phyloP scores from a whole-genome alignment of 64 coral and sea anemone species.

The Stichodactyla mertensii region DNA sequence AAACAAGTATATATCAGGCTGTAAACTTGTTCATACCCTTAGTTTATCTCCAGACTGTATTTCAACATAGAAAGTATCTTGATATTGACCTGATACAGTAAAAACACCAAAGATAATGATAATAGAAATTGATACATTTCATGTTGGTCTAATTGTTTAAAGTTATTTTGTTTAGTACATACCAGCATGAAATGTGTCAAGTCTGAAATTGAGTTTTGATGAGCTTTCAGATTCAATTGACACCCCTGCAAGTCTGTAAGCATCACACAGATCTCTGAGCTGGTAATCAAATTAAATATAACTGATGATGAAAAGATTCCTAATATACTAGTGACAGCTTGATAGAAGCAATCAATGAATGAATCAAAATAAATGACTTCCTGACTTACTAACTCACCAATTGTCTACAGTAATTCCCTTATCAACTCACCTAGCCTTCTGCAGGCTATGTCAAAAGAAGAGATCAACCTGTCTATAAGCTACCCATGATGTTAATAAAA shows the following conservation, averaged over 20 bases:
- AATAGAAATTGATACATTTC: no score
- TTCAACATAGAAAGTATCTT: neutral
- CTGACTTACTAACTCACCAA: no score
- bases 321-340: neutral
- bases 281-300: neutral
- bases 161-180: neutral
- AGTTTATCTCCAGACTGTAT: neutral
- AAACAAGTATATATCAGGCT: no score
- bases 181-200: neutral
- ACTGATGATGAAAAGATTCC: neutral
- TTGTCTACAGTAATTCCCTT: no score
- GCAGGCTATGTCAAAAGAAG: no score
- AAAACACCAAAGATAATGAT: neutral
- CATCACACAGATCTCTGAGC: constrained; percentile 14
- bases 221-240: neutral
- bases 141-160: no score
- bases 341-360: no score
- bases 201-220: neutral
- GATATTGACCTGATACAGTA: neutral
- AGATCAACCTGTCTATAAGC: no score
- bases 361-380: no score
- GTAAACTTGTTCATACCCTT: neutral
- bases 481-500: no score
- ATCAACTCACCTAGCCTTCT: no score
- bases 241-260: neutral